Base-by-base conservation (phyloP, 2,888 invertebrate genomes). In the Lingula anatina region DNA sequence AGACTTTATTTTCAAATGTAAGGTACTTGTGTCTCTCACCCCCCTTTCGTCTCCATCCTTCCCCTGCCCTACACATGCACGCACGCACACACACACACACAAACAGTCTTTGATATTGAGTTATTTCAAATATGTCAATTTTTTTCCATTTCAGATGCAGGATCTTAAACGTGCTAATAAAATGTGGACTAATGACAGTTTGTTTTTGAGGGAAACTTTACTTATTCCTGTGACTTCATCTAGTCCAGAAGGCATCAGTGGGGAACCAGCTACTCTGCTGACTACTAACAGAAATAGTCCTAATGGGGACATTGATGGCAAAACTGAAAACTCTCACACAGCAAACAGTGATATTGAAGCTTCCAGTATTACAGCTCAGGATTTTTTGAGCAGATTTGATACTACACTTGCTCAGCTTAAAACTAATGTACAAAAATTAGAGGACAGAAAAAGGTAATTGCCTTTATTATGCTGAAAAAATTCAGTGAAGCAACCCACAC, bases 141-240 rank as follows among this genome's bases (percentile, higher is more conserved):
- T 60, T 52, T 57, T 65, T 70, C 70, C 71, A 59, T 83, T 83
- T 46, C 81, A 94, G 94, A 93, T 90, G 77, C 94, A 94, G 81
- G 90, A 91, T 79, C 89, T 95, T 72, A 85, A 93, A 67, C 83
- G 93, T 69, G 88, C 86, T 50, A 95, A 95, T 78, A 86, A 89
- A 66, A 81, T 95, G 55, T 95, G 91, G 83, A 90, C 92, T 31
- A 86, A 90, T 47, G 94, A 95, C 78, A 93, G 92, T 81, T 83
- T 94, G 75, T 93, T 92, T 82, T 82, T 94, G 68, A 84, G 91
- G 61, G 90, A 92, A 76, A 86, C 85, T 79, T 82, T 95, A 65
- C 82, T 92, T 74, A 89, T 95, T 73, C 94, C 94, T 3, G 49
- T 70, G 12, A 59, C 65, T 5, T 51, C 51, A n/a, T 61, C 66